Evolutionary conservation across 2,113 vertebrate genomes (phyloP).

Genomic region (western clawed frog (Xenopus tropicalis)): DNA sequence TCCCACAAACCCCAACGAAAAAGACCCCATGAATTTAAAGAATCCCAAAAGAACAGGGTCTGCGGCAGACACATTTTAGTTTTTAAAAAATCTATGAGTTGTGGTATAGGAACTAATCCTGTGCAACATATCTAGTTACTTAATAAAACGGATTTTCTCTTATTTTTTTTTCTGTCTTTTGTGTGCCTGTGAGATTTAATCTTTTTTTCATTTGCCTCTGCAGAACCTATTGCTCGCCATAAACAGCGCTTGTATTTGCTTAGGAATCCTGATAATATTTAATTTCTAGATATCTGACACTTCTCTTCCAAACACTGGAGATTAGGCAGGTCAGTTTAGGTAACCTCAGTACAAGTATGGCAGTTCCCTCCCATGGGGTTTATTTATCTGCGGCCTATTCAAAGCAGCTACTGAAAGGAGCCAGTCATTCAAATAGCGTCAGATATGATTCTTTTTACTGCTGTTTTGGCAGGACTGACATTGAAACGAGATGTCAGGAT

Average conservation of each 20-base stretch:
- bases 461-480: no score
- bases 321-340: conserved; percentile 39
- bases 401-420: conserved; percentile 22
- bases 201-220: no score
- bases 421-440: conserved; percentile 17
- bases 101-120: neutral
- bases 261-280: no score
- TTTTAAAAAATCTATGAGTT: no score
- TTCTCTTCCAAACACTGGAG: conserved; percentile 7
- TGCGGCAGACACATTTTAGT: neutral
- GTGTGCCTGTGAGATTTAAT: neutral
- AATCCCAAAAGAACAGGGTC: conserved; percentile 1
- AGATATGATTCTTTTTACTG: conserved; percentile 3
- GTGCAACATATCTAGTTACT: neutral
- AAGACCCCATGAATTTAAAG: conserved; percentile 5
- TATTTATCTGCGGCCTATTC: conserved; percentile 32
- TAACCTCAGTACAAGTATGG: conserved; percentile 29
- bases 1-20: conserved; percentile 5
- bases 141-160: neutral
- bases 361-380: conserved; percentile 28
- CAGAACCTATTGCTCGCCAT: no score
- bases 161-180: neutral
- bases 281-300: neutral
- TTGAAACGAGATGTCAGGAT: no score
- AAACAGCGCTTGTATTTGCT: no score